Evolutionary conservation across 2,888 invertebrate genomes (phyloP).

Genomic region (Tenthredo scrophulariae): DNA sequence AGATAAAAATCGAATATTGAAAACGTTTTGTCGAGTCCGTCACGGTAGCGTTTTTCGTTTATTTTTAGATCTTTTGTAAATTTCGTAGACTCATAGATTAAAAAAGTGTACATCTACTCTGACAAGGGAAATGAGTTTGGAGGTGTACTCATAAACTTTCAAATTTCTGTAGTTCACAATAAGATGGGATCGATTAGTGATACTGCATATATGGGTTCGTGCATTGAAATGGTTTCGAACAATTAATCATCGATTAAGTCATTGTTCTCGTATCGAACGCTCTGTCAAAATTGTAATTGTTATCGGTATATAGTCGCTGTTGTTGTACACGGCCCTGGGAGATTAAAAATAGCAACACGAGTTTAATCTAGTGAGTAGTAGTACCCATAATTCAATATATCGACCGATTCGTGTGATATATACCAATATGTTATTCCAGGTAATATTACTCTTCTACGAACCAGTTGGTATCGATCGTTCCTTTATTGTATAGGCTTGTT

Average conservation of each 20-base stretch:
- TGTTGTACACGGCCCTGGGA: neutral
- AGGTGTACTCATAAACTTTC: neutral
- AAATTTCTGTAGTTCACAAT: neutral
- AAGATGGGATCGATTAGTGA: conserved; percentile 30
- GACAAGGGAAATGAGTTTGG: conserved; percentile 11
- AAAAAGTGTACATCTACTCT: neutral
- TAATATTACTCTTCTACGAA: neutral
- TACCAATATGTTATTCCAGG: neutral
- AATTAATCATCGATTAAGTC: neutral
- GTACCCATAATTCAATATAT: conserved; percentile 1
- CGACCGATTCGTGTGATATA: neutral
- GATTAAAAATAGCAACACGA: conserved; percentile 5
- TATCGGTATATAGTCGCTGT: neutral
- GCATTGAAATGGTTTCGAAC: neutral
- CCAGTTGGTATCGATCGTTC: conserved; percentile 18
- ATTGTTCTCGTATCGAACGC: conserved; percentile 6
- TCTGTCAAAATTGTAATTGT: neutral
- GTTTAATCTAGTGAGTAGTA: neutral
- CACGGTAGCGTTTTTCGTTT: neutral
- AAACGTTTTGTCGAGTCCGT: no score
- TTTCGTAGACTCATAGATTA: neutral
- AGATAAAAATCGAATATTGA: no score
- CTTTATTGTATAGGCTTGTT: conserved; percentile 3
- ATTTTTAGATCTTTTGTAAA: neutral
- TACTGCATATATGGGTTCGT: neutral